A percentile compares a stretch with the other conserved stretches of the same genome.
phyloP scores from a whole-genome alignment of 2,113 vertebrate genomes.

The Ictalurus furcatus region DNA sequence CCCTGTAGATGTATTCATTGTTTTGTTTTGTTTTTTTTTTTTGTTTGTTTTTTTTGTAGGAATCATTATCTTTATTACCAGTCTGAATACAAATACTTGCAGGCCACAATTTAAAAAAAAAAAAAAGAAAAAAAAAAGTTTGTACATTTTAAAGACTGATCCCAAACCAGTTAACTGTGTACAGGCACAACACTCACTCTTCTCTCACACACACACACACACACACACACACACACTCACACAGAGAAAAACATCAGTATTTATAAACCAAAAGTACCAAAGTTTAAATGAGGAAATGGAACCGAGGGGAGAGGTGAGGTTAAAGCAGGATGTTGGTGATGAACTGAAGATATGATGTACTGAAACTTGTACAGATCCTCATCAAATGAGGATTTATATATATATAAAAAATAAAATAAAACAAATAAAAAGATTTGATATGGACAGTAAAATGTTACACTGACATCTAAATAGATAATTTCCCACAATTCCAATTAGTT shows the following conservation, averaged over 20 bases:
- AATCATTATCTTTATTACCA: slow-evolving; percentile 56
- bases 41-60: background rate
- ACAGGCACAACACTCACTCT: slow-evolving; percentile 37
- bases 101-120: slow-evolving; percentile 56
- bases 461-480: background rate
- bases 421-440: background rate
- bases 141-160: slow-evolving; percentile 56
- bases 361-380: background rate
- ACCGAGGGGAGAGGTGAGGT: slow-evolving; percentile 45
- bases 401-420: too few relatives aligned
- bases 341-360: slow-evolving; percentile 73
- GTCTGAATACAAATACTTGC: slow-evolving; percentile 55
- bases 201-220: too few relatives aligned
- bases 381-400: background rate
- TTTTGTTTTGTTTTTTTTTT: too few relatives aligned
- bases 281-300: slow-evolving; percentile 42
- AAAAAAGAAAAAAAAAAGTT: slow-evolving; percentile 52
- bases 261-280: slow-evolving; percentile 50
- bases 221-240: slow-evolving; percentile 24
- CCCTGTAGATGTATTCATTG: background rate
- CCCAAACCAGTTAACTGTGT: slow-evolving; percentile 47
- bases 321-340: slow-evolving; percentile 65
- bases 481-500: background rate
- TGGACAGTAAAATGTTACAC: background rate
- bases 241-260: slow-evolving; percentile 38